Evolutionary conservation across 1,140 invertebrate genomes (phyloP).

Genomic region (Sesamia nonagrioides): DNA sequence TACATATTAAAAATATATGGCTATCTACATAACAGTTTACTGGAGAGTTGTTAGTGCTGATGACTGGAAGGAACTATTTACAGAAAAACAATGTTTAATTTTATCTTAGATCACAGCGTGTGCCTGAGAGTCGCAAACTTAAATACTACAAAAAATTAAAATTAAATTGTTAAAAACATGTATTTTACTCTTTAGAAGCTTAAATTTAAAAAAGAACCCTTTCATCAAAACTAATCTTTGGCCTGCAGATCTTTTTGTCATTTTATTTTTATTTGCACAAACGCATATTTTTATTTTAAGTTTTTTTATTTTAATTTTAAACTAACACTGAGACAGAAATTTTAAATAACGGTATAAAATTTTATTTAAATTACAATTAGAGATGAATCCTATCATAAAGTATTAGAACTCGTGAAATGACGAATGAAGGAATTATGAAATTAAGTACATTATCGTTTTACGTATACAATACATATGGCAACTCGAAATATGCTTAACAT

Average conservation of each 20-base stretch:
- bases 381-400: slow-evolving; percentile 45
- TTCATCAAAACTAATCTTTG: slow-evolving; percentile 81
- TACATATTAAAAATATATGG: slow-evolving; percentile 29
- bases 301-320: slow-evolving; percentile 50
- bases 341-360: slow-evolving; percentile 56
- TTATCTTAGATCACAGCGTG: slow-evolving; percentile 84
- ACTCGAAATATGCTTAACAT: slow-evolving; percentile 64
- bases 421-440: slow-evolving; percentile 59
- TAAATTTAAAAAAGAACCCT: slow-evolving; percentile 64
- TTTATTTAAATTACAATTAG: slow-evolving; percentile 44
- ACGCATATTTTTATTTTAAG: slow-evolving; percentile 61
- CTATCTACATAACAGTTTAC: slow-evolving; percentile 16
- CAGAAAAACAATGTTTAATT: slow-evolving; percentile 57
- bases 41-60: slow-evolving; percentile 40
- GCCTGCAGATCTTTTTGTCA: slow-evolving; percentile 84
- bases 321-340: slow-evolving; percentile 76
- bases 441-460: slow-evolving; percentile 76
- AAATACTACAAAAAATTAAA: slow-evolving; percentile 70
- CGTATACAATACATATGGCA: slow-evolving; percentile 76
- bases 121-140: slow-evolving; percentile 82
- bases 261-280: slow-evolving; percentile 71
- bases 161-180: slow-evolving; percentile 66
- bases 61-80: slow-evolving; percentile 64
- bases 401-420: slow-evolving; percentile 38
- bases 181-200: slow-evolving; percentile 55